Evolutionary conservation across 1,140 invertebrate genomes (phyloP).

Genomic region (fruit fly (Drosophila melanogaster)): Release_6_plus_ISO1_MT NC_004354.4:16220001-16220500

Average conservation of each 20-base stretch:
- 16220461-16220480: neutral
- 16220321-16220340: constrained; percentile 20
- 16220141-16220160: constrained; percentile 48
- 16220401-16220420: neutral
- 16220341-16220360: constrained; percentile 16
- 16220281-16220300: neutral
- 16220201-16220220: constrained; percentile 34
- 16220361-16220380: neutral
- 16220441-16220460: neutral
- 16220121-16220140: constrained; percentile 78
- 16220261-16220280: neutral
- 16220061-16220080: constrained; percentile 54
- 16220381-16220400: constrained; percentile 20
- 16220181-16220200: neutral
- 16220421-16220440: neutral
- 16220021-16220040: neutral
- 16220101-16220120: constrained; percentile 61
- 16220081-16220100: too few species aligned
- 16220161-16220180: constrained; percentile 46
- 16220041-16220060: constrained; percentile 1
- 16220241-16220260: constrained; percentile 21
- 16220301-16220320: constrained; percentile 7
- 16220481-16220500: too few species aligned
- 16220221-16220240: neutral
- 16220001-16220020: constrained; percentile 6